Evolutionary conservation across 2,888 invertebrate genomes (phyloP), one percentile per base, ranked within the genome.

Genomic region (Noctua janthina): DNA sequence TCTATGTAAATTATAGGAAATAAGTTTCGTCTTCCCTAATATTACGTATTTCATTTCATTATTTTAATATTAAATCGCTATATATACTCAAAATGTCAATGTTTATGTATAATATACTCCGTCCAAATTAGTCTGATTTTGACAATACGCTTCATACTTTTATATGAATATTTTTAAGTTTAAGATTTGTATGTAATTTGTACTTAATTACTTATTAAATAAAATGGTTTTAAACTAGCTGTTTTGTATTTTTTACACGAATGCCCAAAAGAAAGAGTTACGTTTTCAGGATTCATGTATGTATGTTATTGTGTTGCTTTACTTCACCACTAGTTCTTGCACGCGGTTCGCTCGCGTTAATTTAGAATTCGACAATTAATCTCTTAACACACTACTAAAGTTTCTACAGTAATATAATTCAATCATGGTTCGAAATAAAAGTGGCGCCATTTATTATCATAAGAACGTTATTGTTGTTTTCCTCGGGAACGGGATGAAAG

Each of bases 81-180:
- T 85, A 79, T 84, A 75, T 84, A 85, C 79, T 83, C 87, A 70
- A 88, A 88, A 83, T 79, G 71, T 78, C 71, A 83, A 79, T 2
- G 67, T 83, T 84, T 87, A 88, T 91, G 89, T 93, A 92, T 88
- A 91, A 89, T 91, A 91, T 85, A 89, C 83, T 92, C 95, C 96
- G 96, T 96, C 96, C 96, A 95, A 87, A 94, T 94, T 95, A 87
- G 95, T 96, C 96, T 96, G 96, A 95, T 93, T 94, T 93, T 91
- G 92, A 92, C 90, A 91, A 86, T 92, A 93, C 92, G 94, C 93
- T 95, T 94, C 90, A 88, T 88, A 89, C 90, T 91, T 91, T 91
- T 91, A 89, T 89, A 88, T 89, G 78, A 80, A 73, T 83, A 82
- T 78, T 89, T 29, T 88, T 90, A 91, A 90, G 82, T 77, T 83